Percentiles rank a stretch among this genome's conserved stretches.
These are phyloP conservation scores for Schizopygopsis malacanthus DNA, from an alignment of 2,797 vertebrate genomes.

Conservation along the genomic window DNA sequence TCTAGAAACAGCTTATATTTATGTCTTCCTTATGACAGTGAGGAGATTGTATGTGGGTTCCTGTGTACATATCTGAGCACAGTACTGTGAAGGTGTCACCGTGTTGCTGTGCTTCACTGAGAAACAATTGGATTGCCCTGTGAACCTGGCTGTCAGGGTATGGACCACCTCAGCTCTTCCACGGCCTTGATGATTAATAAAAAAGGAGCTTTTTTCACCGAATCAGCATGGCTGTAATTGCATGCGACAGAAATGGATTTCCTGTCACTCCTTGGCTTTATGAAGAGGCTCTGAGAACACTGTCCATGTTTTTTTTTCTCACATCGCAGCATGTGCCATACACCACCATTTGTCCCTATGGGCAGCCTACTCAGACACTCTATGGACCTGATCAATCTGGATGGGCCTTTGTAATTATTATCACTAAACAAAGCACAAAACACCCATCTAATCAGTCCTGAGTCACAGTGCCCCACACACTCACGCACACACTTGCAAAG, in stretches of 20 bases:
- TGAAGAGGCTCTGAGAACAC: slow-evolving; percentile 66
- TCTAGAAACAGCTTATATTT: slow-evolving; percentile 16
- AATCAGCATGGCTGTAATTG: slow-evolving; percentile 80
- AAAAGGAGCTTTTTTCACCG: slow-evolving; percentile 66
- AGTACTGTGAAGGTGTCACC: slow-evolving; percentile 33
- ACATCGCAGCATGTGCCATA: slow-evolving; percentile 54
- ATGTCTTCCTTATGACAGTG: slow-evolving; percentile 4
- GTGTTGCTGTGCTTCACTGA: slow-evolving; percentile 42
- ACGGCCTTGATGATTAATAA: slow-evolving; percentile 73
- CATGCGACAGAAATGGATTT: slow-evolving; percentile 79
- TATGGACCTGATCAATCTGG: slow-evolving; percentile 59
- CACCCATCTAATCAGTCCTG: slow-evolving; percentile 1
- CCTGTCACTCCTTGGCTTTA: slow-evolving; percentile 71
- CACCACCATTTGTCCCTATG: slow-evolving; percentile 53
- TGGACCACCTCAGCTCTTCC: slow-evolving; percentile 63
- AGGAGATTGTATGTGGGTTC: neutral
- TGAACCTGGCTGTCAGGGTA: slow-evolving; percentile 28
- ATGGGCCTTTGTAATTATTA: slow-evolving; percentile 51
- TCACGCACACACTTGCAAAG: neutral
- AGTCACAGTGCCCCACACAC: neutral
- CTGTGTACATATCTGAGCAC: neutral
- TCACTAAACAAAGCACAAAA: slow-evolving; percentile 22
- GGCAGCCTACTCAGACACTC: slow-evolving; percentile 47
- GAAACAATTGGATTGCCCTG: slow-evolving; percentile 24
- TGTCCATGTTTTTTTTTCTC: slow-evolving; percentile 54